A percentile compares a stretch with the other conserved stretches of the same genome.
These are phyloP conservation scores for Esperia sulphurella DNA, from an alignment of 2,888 invertebrate genomes.

Conservation along the genomic window DNA sequence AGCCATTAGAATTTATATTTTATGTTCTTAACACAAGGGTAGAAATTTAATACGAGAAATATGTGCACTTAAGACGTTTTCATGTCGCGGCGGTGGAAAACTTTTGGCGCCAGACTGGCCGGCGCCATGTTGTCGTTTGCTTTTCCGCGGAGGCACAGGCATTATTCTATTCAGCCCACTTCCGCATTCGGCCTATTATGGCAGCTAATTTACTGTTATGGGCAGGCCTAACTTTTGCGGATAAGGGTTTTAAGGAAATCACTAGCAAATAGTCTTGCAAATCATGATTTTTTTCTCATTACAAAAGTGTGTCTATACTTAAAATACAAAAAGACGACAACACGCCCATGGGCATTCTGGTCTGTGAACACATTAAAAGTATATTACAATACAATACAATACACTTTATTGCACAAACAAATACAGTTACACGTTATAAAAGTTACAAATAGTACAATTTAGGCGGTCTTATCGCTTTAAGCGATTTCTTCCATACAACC, in stretches of 20 bases:
- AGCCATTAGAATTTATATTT: slow-evolving; percentile 17
- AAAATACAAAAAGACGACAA: too few species aligned
- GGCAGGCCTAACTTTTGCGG: slow-evolving; percentile 39
- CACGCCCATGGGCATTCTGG: too few species aligned
- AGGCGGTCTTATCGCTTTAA: too few species aligned
- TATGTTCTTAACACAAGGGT: slow-evolving; percentile 5
- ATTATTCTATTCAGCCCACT: slow-evolving; percentile 47
- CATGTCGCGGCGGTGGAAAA: slow-evolving; percentile 31
- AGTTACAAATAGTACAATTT: too few species aligned
- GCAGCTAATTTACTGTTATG: slow-evolving; percentile 62
- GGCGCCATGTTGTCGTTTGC: slow-evolving; percentile 58
- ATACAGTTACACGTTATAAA: too few species aligned
- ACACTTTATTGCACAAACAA: too few species aligned
- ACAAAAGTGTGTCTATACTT: too few species aligned
- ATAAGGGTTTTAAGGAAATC: not conserved
- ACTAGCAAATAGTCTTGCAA: not conserved
- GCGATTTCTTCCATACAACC: too few species aligned
- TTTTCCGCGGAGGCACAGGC: slow-evolving; percentile 44
- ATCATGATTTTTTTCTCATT: too few species aligned
- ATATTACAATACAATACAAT: too few species aligned
- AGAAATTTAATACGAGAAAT: slow-evolving; percentile 1
- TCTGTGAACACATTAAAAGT: too few species aligned
- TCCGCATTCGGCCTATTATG: slow-evolving; percentile 59
- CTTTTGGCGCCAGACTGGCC: slow-evolving; percentile 59
- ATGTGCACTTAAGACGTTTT: slow-evolving; percentile 24